phyloP scores from a whole-genome alignment of 2,113 vertebrate species.

The Telmatochromis sp. region DNA sequence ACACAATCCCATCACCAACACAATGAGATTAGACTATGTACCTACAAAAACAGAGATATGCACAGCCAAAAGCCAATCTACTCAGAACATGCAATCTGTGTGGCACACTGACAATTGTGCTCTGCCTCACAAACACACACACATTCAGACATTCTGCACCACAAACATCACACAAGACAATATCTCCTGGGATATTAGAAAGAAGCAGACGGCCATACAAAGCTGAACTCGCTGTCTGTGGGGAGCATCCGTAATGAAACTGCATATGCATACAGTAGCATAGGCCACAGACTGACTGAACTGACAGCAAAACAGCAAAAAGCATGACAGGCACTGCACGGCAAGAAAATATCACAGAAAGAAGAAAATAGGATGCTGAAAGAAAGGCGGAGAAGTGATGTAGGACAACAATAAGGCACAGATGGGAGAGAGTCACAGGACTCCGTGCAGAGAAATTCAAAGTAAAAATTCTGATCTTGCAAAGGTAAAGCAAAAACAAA shows the following conservation, averaged over 20 bases:
- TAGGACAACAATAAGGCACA: not conserved
- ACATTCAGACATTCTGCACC: slow-evolving; percentile 6
- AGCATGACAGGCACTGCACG: slow-evolving; percentile 6
- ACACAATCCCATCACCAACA: not conserved
- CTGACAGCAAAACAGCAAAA: slow-evolving; percentile 31
- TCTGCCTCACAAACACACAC: not conserved
- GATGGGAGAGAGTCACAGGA: not conserved
- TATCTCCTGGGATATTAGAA: slow-evolving; percentile 43
- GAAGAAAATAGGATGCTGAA: not conserved
- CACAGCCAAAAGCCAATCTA: not conserved
- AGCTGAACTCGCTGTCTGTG: slow-evolving; percentile 47
- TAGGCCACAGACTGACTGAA: slow-evolving; percentile 33
- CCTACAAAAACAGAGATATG: not conserved
- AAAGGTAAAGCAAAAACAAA: not conserved
- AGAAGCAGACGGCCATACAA: slow-evolving; percentile 20
- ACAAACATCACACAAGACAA: slow-evolving; percentile 2
- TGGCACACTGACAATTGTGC: not conserved
- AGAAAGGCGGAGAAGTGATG: not conserved
- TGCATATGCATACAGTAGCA: slow-evolving; percentile 53
- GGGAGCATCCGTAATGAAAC: slow-evolving; percentile 57
- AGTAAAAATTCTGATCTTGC: not conserved
- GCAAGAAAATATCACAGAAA: slow-evolving; percentile 6
- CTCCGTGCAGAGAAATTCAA: not conserved
- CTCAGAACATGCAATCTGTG: not conserved
- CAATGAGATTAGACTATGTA: not conserved